Evolutionary conservation across 2,113 vertebrate species (phyloP), one percentile per base, ranked within the genome.

Genomic region (Dromaius novaehollandiae): DNA sequence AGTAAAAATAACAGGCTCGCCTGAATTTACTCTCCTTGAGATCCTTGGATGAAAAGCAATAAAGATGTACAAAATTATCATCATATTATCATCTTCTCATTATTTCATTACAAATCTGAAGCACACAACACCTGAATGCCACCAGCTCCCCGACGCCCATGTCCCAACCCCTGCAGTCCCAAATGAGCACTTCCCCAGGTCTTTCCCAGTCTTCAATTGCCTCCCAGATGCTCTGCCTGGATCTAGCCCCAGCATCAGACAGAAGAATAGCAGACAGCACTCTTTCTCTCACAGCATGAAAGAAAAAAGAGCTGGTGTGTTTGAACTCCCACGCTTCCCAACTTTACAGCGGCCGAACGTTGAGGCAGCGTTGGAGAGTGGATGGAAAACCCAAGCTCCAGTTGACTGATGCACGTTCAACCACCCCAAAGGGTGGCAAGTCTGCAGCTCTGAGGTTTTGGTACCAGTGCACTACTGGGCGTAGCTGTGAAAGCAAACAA

Each of bases 401-500:
- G 13, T 1, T 88, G 51, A 42, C 0, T 2, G 68, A 80, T 0
- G 1, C 40, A 36, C 2, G 7, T 81, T 71, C 3, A 18, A 28
- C 40, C 38, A 34, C 53, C 82, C 74, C 17, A 13, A 58, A 85
- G 63, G 12, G 68, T n/a, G 58, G 84, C 86, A 94, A 83, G 11
- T 60, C 48, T 91, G 63, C 0, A 2, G 65, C 55, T 85, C 48
- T 40, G 70, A 78, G 86, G 81, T 74, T 95, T 96, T 89, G 90
- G 90, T 96, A 46, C 8, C 34, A 15, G 7, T 79, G 61, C 93
- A 74, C 19, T 4, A 13, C 34, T 88, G 96, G 92, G 95, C 73
- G 92, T 95, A 79, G 44, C 65, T 75, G 26, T 61, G 86, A 93
- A 95, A 94, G 78, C 44, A 96, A 95, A 90, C 71, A 69, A 86